Conservation (phyloP, 1,140 invertebrate species). For the Drosophila punjabiensis region DNA sequence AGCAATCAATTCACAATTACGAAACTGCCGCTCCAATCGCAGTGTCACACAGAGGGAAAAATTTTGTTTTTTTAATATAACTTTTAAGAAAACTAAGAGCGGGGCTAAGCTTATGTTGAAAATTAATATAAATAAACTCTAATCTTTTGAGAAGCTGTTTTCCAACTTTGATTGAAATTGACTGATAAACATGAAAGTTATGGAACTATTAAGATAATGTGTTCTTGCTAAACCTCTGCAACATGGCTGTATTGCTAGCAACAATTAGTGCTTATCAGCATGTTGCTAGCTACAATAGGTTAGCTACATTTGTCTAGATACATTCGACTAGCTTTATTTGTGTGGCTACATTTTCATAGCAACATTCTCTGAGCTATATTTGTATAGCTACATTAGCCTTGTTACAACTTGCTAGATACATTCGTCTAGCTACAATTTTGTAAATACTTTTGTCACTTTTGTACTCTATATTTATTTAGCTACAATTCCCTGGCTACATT, state of each 20-base stretch:
- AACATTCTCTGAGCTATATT: too few relatives aligned
- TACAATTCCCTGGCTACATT: too few relatives aligned
- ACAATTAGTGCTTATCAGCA: background rate
- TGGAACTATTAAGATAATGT: background rate
- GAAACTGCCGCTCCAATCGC: slow-evolving; percentile 32
- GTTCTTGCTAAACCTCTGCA: background rate
- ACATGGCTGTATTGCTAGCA: background rate
- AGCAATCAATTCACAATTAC: slow-evolving; percentile 82
- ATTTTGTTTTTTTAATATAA: background rate
- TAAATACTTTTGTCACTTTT: too few relatives aligned
- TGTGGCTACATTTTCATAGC: too few relatives aligned
- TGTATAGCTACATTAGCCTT: too few relatives aligned
- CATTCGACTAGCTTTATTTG: background rate
- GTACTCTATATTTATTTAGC: too few relatives aligned
- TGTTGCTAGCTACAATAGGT: background rate
- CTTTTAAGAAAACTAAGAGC: too few relatives aligned
- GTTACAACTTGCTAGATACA: too few relatives aligned
- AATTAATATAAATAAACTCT: background rate
- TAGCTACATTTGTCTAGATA: background rate
- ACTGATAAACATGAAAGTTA: background rate
- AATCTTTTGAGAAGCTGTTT: background rate
- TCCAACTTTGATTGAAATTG: background rate
- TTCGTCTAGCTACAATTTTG: background rate
- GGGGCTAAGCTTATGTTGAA: background rate
- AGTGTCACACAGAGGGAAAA: background rate